A percentile compares a stretch with the other conserved stretches of the same genome.
These are phyloP conservation scores for Equus przewalskii DNA, from an alignment of 2,113 vertebrate genomes.

Conservation along the genomic window DNA sequence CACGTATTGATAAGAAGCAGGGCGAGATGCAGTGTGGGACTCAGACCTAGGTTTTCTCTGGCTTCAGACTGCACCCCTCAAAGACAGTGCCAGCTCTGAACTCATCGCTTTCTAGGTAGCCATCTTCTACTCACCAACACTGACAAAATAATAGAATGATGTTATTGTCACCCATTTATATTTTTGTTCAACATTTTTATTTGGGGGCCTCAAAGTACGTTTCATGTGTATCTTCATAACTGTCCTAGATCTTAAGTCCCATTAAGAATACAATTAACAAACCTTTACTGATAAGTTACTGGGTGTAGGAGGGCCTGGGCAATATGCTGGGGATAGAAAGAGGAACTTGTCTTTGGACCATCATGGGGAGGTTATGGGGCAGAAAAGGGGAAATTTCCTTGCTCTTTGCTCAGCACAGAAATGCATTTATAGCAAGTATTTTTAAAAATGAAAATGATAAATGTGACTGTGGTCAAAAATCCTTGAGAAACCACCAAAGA, in stretches of 20 bases:
- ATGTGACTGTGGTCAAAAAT: not conserved
- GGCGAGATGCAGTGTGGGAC: not conserved
- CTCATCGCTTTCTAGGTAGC: not conserved
- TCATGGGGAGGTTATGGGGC: not conserved
- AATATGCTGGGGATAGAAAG: constrained; percentile 8
- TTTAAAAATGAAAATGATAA: constrained; percentile 19
- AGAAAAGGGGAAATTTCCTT: constrained; percentile 46
- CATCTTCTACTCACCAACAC: not conserved
- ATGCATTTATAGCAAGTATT: not conserved
- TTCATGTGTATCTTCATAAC: not conserved
- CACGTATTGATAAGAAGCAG: not conserved
- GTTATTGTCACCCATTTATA: not conserved
- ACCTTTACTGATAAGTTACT: not conserved
- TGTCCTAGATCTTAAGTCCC: not conserved
- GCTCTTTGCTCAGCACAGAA: not conserved
- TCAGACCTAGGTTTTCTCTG: not conserved
- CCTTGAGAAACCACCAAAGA: not conserved
- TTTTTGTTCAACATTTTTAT: not conserved
- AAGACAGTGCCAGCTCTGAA: not conserved
- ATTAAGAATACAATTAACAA: not conserved
- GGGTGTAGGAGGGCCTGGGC: not conserved
- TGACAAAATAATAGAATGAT: not conserved
- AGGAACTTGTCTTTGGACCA: constrained; percentile 41
- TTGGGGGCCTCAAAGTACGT: not conserved
- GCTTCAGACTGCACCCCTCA: not conserved